Conservation (phyloP, 1,140 invertebrate species). For the Lycorma delicatula region DNA sequence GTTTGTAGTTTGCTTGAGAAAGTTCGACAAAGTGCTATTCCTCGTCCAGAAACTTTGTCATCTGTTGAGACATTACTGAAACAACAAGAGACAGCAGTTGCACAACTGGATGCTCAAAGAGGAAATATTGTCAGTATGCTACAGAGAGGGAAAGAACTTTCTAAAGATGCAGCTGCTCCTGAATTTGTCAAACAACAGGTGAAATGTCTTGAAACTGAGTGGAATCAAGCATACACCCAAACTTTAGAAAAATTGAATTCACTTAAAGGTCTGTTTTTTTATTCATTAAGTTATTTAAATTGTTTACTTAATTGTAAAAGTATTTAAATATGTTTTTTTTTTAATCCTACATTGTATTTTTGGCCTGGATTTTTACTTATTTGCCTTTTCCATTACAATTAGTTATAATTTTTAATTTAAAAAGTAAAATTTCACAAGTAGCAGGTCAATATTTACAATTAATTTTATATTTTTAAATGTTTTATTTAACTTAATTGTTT, state of each 20-base stretch:
- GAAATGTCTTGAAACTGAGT: constrained; percentile 70
- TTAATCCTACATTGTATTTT: no score
- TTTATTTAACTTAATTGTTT: no score
- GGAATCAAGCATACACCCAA: constrained; percentile 79
- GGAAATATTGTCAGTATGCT: constrained; percentile 81
- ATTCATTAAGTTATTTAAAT: no score
- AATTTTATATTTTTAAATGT: no score
- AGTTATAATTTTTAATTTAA: no score
- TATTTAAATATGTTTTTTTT: no score
- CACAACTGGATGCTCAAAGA: constrained; percentile 76
- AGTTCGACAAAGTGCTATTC: constrained; percentile 59
- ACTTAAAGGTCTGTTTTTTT: constrained; percentile 49
- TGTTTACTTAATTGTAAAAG: no score
- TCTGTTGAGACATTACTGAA: constrained; percentile 62
- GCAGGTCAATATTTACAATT: no score
- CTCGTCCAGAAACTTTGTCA: constrained; percentile 59
- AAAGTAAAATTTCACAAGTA: no score
- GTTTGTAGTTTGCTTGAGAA: constrained; percentile 58
- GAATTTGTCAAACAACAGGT: constrained; percentile 77
- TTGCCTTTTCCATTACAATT: no score
- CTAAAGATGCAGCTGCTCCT: constrained; percentile 65
- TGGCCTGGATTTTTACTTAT: no score
- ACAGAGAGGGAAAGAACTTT: constrained; percentile 78
- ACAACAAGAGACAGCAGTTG: constrained; percentile 70
- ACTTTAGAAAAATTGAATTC: constrained; percentile 74